Conservation (phyloP, 1,140 invertebrate genomes). For the Atta colombica region DNA sequence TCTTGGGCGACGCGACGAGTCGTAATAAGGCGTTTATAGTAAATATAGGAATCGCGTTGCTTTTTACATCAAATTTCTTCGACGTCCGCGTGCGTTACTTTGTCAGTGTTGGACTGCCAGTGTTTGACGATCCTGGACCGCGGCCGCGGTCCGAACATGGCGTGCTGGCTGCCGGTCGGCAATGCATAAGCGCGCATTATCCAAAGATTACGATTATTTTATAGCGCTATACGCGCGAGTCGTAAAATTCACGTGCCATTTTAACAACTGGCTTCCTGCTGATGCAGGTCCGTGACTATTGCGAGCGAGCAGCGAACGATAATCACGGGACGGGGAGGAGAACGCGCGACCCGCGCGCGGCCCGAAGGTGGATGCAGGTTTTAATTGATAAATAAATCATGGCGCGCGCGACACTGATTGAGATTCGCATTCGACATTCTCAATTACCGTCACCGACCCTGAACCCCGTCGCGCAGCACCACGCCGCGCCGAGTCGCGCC, state of each 20-base stretch:
- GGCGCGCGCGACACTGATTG: conserved; percentile 36
- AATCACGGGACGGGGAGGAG: conserved; percentile 34
- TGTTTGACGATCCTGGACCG: conserved; percentile 12
- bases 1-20: not conserved
- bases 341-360: conserved; percentile 45
- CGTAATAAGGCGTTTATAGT: conserved; percentile 69
- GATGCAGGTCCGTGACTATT: conserved; percentile 53
- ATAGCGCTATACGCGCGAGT: conserved; percentile 75
- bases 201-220: conserved; percentile 79
- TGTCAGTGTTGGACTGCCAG: conserved; percentile 64
- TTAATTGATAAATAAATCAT: conserved; percentile 77
- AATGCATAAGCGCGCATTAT: conserved; percentile 75
- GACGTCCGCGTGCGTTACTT: conserved; percentile 56
- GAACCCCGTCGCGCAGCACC: conserved; percentile 22
- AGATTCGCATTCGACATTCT: conserved; percentile 65
- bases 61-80: conserved; percentile 69
- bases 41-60: conserved; percentile 49
- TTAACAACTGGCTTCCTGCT: conserved; percentile 78
- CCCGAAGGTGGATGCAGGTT: conserved; percentile 42
- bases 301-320: conserved; percentile 22
- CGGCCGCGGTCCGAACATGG: conserved; percentile 31
- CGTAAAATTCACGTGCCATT: conserved; percentile 77
- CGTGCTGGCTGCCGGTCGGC: conserved; percentile 71
- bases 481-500: not conserved
- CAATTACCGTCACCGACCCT: conserved; percentile 52